A percentile compares a stretch with the other conserved stretches of the same genome.
phyloP scores from a whole-genome alignment of 2,113 vertebrate genomes.

The Albula goreensis region DNA sequence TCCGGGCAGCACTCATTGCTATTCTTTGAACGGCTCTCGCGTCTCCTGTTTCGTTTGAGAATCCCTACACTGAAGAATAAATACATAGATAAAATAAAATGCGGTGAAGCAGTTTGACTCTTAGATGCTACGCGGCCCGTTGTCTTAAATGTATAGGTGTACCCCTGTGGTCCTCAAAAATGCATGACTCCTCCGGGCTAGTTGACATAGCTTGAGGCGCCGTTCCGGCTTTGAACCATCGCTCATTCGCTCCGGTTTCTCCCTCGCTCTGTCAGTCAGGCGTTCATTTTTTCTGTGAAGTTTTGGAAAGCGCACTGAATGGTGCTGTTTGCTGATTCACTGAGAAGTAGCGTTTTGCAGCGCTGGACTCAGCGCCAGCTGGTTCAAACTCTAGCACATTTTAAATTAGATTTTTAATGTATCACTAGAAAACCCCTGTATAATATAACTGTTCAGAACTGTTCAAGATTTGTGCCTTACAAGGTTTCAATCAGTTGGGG shows the following conservation, averaged over 20 bases:
- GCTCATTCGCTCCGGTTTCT: not conserved
- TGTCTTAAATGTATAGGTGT: too few species aligned
- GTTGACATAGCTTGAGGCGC: not conserved
- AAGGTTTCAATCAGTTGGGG: too few species aligned
- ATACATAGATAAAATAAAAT: too few species aligned
- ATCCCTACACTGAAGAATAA: too few species aligned
- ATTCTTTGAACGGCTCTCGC: not conserved
- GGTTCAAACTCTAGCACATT: too few species aligned
- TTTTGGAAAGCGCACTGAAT: not conserved
- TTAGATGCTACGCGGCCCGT: too few species aligned
- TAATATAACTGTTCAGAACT: too few species aligned
- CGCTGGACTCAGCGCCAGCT: too few species aligned
- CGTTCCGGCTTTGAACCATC: not conserved
- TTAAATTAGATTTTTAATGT: too few species aligned
- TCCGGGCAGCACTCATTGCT: not conserved
- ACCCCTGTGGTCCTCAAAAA: not conserved
- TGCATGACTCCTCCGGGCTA: not conserved
- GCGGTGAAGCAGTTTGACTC: too few species aligned
- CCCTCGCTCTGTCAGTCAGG: not conserved
- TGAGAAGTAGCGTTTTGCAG: not conserved
- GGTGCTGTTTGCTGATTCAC: slow-evolving; percentile 1
- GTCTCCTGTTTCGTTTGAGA: not conserved
- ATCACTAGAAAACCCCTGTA: too few species aligned
- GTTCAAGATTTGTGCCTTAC: too few species aligned
- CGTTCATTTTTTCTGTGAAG: not conserved